Evolutionary conservation across 1,140 invertebrate genomes (phyloP).

Genomic region (Drosophila sp.): DNA sequence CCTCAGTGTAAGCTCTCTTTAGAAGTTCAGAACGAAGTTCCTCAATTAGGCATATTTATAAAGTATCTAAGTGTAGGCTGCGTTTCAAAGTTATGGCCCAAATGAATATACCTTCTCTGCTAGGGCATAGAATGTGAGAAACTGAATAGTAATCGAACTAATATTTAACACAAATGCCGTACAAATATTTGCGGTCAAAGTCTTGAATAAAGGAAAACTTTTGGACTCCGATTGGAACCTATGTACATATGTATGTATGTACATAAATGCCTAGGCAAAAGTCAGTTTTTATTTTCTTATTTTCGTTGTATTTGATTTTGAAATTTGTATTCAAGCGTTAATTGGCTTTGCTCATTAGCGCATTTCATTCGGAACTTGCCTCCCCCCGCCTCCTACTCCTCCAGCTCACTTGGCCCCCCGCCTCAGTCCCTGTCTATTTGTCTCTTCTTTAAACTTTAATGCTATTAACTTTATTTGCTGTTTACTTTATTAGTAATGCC

Average conservation of each 20-base stretch:
- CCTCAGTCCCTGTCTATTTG: conserved; percentile 2
- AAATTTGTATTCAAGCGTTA: conserved; percentile 76
- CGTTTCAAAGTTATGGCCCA: background rate
- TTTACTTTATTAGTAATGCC: conserved; percentile 78
- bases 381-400: background rate
- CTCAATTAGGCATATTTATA: no score
- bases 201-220: conserved; percentile 51
- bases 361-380: conserved; percentile 29
- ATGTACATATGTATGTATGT: background rate
- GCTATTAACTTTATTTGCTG: conserved; percentile 79
- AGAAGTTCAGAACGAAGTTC: no score
- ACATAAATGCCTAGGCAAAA: conserved; percentile 31
- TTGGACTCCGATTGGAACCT: conserved; percentile 13
- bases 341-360: conserved; percentile 80
- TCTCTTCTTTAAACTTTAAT: conserved; percentile 53
- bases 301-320: conserved; percentile 64
- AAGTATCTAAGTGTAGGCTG: no score
- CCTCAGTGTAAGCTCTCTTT: no score
- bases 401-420: background rate
- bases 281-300: conserved; percentile 23
- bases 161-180: conserved; percentile 42
- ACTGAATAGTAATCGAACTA: conserved; percentile 36
- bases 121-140: conserved; percentile 9
- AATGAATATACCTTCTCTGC: conserved; percentile 3
- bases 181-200: conserved; percentile 48